Conservation (phyloP, 2,888 invertebrate genomes). For the Cantharis flavilabris region DNA sequence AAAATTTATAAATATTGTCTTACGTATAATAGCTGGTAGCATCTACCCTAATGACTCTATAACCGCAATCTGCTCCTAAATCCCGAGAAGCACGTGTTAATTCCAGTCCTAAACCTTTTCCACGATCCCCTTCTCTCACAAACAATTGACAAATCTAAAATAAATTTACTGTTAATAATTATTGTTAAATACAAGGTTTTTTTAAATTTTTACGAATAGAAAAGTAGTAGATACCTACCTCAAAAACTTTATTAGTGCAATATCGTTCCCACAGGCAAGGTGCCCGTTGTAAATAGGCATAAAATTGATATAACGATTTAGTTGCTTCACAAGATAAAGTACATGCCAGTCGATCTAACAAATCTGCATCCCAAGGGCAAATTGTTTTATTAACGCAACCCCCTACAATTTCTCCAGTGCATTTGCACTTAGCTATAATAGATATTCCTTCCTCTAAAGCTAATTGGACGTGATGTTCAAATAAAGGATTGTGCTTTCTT, state of each 20-base stretch:
- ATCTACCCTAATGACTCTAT: conserved; percentile 57
- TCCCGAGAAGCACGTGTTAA: conserved; percentile 53
- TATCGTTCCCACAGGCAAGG: conserved; percentile 58
- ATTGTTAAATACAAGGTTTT: neutral
- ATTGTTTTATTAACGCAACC: conserved; percentile 57
- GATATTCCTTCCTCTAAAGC: conserved; percentile 51
- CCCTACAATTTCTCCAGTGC: conserved; percentile 53
- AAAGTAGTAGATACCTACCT: conserved; percentile 54
- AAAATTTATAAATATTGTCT: conserved; percentile 34
- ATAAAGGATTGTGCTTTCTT: conserved; percentile 52
- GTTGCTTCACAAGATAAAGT: conserved; percentile 53
- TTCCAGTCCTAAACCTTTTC: conserved; percentile 57
- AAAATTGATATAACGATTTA: conserved; percentile 58
- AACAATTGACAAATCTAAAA: conserved; percentile 58
- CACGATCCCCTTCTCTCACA: conserved; percentile 56
- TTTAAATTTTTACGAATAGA: neutral
- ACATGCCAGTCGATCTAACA: conserved; percentile 61
- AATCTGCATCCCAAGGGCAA: conserved; percentile 59
- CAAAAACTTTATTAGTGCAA: conserved; percentile 57
- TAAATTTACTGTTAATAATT: conserved; percentile 12
- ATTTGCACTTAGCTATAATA: conserved; percentile 54
- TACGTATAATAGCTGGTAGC: conserved; percentile 59
- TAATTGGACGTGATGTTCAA: conserved; percentile 52
- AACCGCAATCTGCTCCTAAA: conserved; percentile 57
- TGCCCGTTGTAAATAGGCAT: conserved; percentile 57